These are phyloP conservation scores for Rhynchophorus ferrugineus DNA, from an alignment of 1,140 invertebrate species.

Conservation along the genomic window DNA sequence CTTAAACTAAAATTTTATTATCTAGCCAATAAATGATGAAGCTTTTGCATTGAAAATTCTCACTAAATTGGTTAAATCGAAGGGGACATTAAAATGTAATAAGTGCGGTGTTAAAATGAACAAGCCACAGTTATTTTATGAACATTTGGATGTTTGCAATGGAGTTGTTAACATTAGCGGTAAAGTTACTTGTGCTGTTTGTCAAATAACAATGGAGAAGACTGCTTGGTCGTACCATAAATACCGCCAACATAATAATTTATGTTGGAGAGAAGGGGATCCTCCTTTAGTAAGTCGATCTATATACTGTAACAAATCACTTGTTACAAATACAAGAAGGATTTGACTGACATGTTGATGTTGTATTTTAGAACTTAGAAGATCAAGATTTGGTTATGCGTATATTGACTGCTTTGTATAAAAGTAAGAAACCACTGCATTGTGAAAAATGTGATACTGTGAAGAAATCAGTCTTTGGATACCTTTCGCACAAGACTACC, in stretches of 20 bases:
- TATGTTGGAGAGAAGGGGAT: conserved; percentile 30
- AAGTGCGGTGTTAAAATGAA: conserved; percentile 8
- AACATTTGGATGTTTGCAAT: conserved; percentile 17
- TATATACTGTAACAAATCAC: background rate
- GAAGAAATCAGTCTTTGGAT: conserved; percentile 53
- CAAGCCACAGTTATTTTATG: conserved; percentile 4
- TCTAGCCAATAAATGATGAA: conserved; percentile 17
- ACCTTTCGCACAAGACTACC: conserved; percentile 52
- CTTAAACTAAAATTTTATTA: too few species aligned
- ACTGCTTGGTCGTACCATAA: conserved; percentile 29
- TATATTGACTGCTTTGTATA: conserved; percentile 30
- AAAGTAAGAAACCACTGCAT: conserved; percentile 40
- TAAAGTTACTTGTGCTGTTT: conserved; percentile 31
- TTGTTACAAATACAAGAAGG: too few species aligned
- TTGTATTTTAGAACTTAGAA: conserved; percentile 30
- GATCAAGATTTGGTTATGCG: conserved; percentile 27
- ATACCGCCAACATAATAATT: conserved; percentile 32
- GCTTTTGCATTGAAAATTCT: conserved; percentile 11
- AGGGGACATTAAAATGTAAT: conserved; percentile 13
- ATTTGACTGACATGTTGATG: background rate
- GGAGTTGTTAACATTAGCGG: conserved; percentile 9
- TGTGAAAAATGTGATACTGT: conserved; percentile 50
- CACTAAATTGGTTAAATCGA: background rate
- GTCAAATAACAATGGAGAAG: conserved; percentile 26
- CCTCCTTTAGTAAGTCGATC: conserved; percentile 28